These are phyloP conservation scores for Toxonevra muliebris DNA, from an alignment of 2,888 invertebrate species.

Conservation along the genomic window DNA sequence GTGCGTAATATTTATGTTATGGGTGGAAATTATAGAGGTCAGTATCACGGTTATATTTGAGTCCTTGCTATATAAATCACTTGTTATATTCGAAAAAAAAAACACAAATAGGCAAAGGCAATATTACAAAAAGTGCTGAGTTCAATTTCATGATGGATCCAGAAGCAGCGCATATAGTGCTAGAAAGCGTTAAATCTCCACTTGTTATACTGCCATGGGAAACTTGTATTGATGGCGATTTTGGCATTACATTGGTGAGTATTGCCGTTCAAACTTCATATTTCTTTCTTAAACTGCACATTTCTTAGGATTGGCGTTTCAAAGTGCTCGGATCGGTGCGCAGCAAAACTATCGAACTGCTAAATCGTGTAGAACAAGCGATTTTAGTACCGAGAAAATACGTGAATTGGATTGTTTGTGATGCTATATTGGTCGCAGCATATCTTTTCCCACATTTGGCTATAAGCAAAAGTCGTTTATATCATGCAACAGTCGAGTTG, in stretches of 20 bases:
- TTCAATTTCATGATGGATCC: slow-evolving; percentile 81
- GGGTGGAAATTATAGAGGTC: slow-evolving; percentile 82
- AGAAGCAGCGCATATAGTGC: slow-evolving; percentile 76
- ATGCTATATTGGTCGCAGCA: slow-evolving; percentile 66
- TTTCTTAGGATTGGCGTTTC: slow-evolving; percentile 67
- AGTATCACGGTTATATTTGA: not conserved
- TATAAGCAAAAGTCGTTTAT: slow-evolving; percentile 47
- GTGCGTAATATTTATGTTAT: slow-evolving; percentile 77
- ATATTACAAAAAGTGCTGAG: slow-evolving; percentile 72
- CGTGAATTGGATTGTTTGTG: slow-evolving; percentile 63
- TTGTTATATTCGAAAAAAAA: too few relatives aligned
- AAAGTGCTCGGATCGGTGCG: slow-evolving; percentile 50
- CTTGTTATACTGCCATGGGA: slow-evolving; percentile 76
- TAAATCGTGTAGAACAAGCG: slow-evolving; percentile 66
- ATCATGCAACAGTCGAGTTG: slow-evolving; percentile 69
- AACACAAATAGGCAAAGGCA: slow-evolving; percentile 66
- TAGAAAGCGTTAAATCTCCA: slow-evolving; percentile 67
- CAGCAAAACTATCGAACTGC: slow-evolving; percentile 62
- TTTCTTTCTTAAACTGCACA: slow-evolving; percentile 6
- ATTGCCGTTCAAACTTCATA: not conserved
- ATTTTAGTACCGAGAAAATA: slow-evolving; percentile 43
- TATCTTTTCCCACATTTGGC: slow-evolving; percentile 63
- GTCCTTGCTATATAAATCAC: not conserved
- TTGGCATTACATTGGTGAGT: slow-evolving; percentile 47
- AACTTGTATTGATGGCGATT: slow-evolving; percentile 64